phyloP scores from a whole-genome alignment of 1,140 invertebrate species.

The Drosophila lacertosa region DNA sequence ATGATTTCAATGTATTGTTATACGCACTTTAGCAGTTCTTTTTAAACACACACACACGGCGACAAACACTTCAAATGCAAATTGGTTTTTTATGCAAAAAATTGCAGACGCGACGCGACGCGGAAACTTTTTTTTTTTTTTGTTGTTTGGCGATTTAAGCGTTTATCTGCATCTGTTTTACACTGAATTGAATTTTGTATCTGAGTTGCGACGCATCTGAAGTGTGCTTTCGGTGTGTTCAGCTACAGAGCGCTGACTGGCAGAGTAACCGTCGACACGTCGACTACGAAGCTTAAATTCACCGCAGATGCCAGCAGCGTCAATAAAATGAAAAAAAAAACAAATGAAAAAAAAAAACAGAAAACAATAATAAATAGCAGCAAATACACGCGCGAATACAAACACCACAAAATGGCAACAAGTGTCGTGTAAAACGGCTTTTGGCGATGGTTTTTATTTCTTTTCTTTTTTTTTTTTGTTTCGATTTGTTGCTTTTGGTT shows the following conservation, averaged over 20 bases:
- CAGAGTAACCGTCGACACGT: conserved; percentile 53
- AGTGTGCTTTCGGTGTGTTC: conserved; percentile 48
- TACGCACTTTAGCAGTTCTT: conserved; percentile 38
- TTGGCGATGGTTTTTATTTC: conserved; percentile 19
- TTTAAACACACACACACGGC: background rate
- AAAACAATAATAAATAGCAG: conserved; percentile 3
- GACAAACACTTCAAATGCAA: conserved; percentile 31
- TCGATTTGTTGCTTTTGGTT: conserved; percentile 4
- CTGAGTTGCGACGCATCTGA: conserved; percentile 37
- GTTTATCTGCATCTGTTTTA: conserved; percentile 23
- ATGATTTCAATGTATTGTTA: conserved; percentile 46
- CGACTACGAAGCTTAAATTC: conserved; percentile 66
- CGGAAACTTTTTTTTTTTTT: background rate
- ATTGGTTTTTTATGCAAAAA: conserved; percentile 34
- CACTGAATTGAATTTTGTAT: no score
- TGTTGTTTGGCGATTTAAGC: conserved; percentile 8
- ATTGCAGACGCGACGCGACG: background rate
- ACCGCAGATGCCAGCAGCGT: conserved; percentile 61
- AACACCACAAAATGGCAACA: conserved; percentile 17
- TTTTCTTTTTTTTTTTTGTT: background rate
- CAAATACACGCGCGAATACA: background rate
- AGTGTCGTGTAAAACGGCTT: conserved; percentile 44
- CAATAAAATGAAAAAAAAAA: no score
- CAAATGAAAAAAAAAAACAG: no score
- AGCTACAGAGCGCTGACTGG: conserved; percentile 48